phyloP scores from a whole-genome alignment of 2,888 invertebrate species.

The Cantharis rufa region DNA sequence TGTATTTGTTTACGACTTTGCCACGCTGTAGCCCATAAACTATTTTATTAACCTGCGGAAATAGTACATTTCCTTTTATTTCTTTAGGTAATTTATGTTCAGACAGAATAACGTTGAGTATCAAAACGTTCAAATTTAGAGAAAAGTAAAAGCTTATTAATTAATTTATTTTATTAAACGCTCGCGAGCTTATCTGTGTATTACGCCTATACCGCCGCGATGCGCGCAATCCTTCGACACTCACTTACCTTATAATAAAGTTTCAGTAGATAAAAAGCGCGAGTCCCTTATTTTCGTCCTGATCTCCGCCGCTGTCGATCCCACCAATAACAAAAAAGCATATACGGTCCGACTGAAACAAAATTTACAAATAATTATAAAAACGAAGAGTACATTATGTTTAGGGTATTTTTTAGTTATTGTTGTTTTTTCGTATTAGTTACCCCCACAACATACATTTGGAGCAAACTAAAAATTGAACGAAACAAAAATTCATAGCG shows the following conservation, averaged over 20 bases:
- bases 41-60: constrained; percentile 29
- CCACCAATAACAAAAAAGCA: constrained; percentile 24
- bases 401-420: neutral
- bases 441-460: constrained; percentile 39
- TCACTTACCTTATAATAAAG: constrained; percentile 25
- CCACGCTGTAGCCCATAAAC: constrained; percentile 30
- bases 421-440: neutral
- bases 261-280: constrained; percentile 18
- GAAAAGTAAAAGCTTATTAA: neutral
- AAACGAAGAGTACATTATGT: constrained; percentile 29
- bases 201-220: neutral
- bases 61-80: constrained; percentile 28
- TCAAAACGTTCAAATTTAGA: neutral
- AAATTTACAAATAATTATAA: neutral
- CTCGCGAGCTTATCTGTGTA: neutral
- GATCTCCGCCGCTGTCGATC: constrained; percentile 30
- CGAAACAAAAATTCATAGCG: constrained; percentile 42
- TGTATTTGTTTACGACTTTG: constrained; percentile 28
- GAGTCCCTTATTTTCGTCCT: constrained; percentile 26
- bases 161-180: neutral
- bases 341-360: constrained; percentile 33
- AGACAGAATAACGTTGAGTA: constrained; percentile 13
- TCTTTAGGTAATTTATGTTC: constrained; percentile 27
- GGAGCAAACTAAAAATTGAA: constrained; percentile 40
- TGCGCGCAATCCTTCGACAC: neutral